Percentiles rank a stretch among this genome's conserved stretches.
Evolutionary conservation across 64 coral and sea anemone species (phyloP).

Genomic region (Dendronephthya gigantea): DNA sequence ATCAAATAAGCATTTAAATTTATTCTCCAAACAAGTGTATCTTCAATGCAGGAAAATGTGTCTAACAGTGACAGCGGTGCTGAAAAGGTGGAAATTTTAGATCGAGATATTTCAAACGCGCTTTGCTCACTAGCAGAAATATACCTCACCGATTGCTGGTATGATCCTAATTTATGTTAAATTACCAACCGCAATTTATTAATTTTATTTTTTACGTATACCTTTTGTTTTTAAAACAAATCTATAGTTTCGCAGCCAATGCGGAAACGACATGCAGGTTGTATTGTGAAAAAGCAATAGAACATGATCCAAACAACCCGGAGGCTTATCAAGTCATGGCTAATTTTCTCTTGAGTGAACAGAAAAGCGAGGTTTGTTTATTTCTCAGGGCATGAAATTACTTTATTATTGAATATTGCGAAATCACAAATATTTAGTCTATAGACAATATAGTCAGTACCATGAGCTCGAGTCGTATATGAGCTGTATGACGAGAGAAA

Average conservation of each 20-base stretch:
- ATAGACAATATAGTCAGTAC: no score
- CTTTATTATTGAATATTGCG: neutral
- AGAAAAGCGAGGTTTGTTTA: conserved; percentile 49
- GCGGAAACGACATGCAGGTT: conserved; percentile 60
- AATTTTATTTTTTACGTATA: no score
- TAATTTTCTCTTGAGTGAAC: conserved; percentile 79
- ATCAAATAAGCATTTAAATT: no score
- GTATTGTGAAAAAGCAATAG: conserved; percentile 79
- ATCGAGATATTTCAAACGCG: conserved; percentile 70
- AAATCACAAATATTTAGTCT: no score
- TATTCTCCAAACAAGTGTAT: neutral
- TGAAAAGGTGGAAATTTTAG: neutral
- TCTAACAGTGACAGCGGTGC: neutral
- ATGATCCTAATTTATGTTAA: neutral
- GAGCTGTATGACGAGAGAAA: no score
- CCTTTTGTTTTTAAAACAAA: neutral
- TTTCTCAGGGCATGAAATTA: neutral
- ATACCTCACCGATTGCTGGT: conserved; percentile 93
- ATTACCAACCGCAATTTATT: neutral
- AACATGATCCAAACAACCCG: conserved; percentile 65
- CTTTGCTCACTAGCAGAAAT: conserved; percentile 93
- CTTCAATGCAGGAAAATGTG: neutral
- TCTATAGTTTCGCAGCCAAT: conserved; percentile 65
- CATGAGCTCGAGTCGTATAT: no score
- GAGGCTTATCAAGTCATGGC: conserved; percentile 92